Percentiles rank a stretch among this genome's conserved stretches.
Conservation (phyloP, 2,797 vertebrate genomes). For the Lithobates pipiens region DNA sequence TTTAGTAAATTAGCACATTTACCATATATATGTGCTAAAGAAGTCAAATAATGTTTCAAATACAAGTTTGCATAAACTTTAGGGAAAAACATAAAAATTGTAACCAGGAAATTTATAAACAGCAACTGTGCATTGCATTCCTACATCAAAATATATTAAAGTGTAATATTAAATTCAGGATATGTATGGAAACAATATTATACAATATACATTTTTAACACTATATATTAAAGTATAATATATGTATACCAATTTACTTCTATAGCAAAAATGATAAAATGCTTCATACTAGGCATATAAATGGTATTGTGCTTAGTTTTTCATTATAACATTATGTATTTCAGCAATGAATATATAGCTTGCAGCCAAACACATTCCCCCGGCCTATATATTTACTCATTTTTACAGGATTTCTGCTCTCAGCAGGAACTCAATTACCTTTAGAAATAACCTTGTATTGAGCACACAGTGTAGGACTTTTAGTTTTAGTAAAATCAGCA, state of each 20-base stretch:
- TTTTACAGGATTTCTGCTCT: conserved; percentile 41
- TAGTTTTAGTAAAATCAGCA: neutral
- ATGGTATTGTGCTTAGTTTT: neutral
- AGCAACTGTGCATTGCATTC: neutral
- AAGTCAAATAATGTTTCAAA: too few relatives aligned
- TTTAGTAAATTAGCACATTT: too few relatives aligned
- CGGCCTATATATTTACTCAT: conserved; percentile 28
- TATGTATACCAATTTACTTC: conserved; percentile 1
- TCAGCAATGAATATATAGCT: conserved; percentile 26
- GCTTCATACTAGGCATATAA: conserved; percentile 3
- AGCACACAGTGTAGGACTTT: conserved; percentile 9
- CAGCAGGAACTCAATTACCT: conserved; percentile 18
- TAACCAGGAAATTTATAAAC: neutral
- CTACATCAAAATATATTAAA: neutral
- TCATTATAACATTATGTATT: conserved; percentile 19
- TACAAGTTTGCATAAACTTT: neutral
- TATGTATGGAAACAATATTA: neutral
- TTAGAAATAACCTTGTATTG: conserved; percentile 39
- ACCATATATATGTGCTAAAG: too few relatives aligned
- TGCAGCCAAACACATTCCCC: conserved; percentile 7
- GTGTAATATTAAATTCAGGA: neutral
- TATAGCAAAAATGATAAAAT: conserved; percentile 5
- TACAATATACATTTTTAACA: neutral
- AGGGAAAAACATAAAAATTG: neutral
- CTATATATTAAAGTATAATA: neutral